Evolutionary conservation across 1,140 invertebrate genomes (phyloP), one percentile per base, ranked within the genome.

Genomic region (Glomeris maerens): DNA sequence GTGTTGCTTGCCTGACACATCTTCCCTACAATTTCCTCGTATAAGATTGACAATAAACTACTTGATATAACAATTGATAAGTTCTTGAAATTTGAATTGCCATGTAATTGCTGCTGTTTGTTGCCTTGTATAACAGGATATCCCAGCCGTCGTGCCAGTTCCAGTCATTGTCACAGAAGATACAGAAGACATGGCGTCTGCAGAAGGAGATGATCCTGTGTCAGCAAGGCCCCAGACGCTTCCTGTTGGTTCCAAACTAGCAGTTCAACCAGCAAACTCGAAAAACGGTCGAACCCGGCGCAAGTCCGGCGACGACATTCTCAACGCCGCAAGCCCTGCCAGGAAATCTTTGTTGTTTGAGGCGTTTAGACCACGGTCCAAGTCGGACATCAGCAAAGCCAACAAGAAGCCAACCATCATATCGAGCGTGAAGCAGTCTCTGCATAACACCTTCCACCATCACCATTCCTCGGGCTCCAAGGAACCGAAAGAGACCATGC

Each of bases 301-400:
- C 48, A 71, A 69, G 54, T 72, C 70, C 10, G 70, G 70, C 3
- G 71, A 72, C 52, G 67, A 68, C 49, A 60, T 63, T 36, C 50
- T 63, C n/a, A 53, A 47, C 51, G 44, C 47, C 55, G 50, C 49
- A 53, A 53, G 28, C 48, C 49, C 44, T 48, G 36, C 27, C 26
- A 36, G 14, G 39, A 40, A 45, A 42, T 5, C 40, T 42, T 42
- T 42, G 3, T 72, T 92, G 49, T 82, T 92, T 58, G 87, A 92
- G 63, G 81, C 83, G 17, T 90, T 92, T 63, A 75, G 84, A 60
- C 84, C 76, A 36, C 74, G 79, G 53, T 83, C 76, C 57, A 90
- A 82, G 68, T 88, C 77, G 2, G 85, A 89, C 67, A 79, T 77
- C 21, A 74, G 75, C 58, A 69, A 76, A 67, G 59, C 70, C 53